Percentiles rank a stretch among this genome's conserved stretches.
These are phyloP conservation scores for Pteronura brasiliensis DNA, from an alignment of 2,113 vertebrate species.

Conservation along the genomic window DNA sequence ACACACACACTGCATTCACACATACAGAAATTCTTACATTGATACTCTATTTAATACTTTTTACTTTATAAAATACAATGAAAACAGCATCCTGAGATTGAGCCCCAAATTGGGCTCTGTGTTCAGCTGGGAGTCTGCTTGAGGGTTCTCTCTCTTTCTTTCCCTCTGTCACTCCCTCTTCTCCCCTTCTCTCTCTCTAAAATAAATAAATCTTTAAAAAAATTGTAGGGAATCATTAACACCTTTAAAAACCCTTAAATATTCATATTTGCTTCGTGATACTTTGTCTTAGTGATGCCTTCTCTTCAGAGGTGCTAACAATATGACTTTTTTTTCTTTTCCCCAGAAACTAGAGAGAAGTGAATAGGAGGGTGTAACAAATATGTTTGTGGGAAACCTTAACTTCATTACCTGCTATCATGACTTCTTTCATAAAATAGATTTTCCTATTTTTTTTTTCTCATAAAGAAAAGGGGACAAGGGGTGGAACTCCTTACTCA, in stretches of 20 bases:
- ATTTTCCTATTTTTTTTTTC: neutral
- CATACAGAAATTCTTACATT: neutral
- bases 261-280: neutral
- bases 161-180: neutral
- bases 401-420: neutral
- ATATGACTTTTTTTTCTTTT: neutral
- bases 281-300: neutral
- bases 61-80: neutral
- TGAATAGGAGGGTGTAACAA: neutral
- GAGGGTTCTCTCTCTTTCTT: neutral
- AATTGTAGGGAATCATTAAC: neutral
- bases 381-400: neutral
- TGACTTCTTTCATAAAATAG: neutral
- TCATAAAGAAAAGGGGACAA: neutral
- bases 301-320: neutral
- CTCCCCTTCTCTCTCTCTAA: neutral
- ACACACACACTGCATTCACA: too few relatives aligned
- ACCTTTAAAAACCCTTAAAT: neutral
- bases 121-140: neutral
- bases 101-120: neutral
- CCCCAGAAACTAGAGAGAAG: neutral
- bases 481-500: neutral
- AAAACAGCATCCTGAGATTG: neutral
- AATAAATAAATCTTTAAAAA: neutral
- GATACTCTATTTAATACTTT: neutral